Evolutionary conservation across 2,888 invertebrate genomes (phyloP).

Genomic region (Drosophila pseudotalamancana): DNA sequence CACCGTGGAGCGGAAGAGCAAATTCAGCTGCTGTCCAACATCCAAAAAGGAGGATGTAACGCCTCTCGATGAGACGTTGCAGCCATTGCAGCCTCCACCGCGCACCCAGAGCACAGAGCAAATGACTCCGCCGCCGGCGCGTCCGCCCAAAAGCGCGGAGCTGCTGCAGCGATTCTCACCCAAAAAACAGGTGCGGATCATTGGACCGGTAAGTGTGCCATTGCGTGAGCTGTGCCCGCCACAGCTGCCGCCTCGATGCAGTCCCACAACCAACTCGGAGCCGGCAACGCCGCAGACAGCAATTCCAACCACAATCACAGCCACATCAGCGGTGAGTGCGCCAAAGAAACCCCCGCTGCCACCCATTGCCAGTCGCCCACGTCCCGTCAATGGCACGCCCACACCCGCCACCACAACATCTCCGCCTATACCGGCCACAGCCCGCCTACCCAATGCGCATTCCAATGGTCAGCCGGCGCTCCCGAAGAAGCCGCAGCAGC

Average conservation of each 20-base stretch:
- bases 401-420: conserved; percentile 54
- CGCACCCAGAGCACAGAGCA: conserved; percentile 86
- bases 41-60: conserved; percentile 85
- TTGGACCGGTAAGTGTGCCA: conserved; percentile 37
- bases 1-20: conserved; percentile 89
- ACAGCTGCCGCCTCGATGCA: conserved; percentile 80
- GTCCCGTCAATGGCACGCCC: conserved; percentile 82
- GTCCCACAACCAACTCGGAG: conserved; percentile 52
- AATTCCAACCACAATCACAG: neutral
- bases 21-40: conserved; percentile 90
- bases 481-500: conserved; percentile 68
- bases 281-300: conserved; percentile 45
- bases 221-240: conserved; percentile 65
- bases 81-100: conserved; percentile 86
- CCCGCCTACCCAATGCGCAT: conserved; percentile 66
- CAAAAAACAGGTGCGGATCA: conserved; percentile 72
- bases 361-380: conserved; percentile 86
- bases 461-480: conserved; percentile 75
- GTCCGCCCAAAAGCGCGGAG: conserved; percentile 88
- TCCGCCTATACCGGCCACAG: conserved; percentile 72
- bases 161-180: conserved; percentile 82
- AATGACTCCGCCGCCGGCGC: conserved; percentile 88
- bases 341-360: conserved; percentile 91
- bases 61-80: neutral
- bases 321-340: conserved; percentile 76